Evolutionary conservation across 92 coral and sea anemone genomes (phyloP), one percentile per base, ranked within the genome.

Genomic region (Epizoanthus ramosus): DNA sequence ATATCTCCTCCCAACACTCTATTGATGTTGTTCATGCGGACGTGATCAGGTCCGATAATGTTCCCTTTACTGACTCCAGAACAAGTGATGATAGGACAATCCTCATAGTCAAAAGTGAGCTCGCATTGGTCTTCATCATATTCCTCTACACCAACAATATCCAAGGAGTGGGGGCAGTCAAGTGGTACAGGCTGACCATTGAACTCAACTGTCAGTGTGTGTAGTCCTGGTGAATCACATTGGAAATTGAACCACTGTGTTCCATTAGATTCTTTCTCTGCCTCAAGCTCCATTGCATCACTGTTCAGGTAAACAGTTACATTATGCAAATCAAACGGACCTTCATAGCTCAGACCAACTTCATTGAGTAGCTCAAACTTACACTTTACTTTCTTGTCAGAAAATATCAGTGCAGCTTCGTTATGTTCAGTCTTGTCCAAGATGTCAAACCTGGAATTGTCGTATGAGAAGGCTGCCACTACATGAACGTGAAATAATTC

Each of bases 21-120:
- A n/a, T 80, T 80, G 61, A 80, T 63, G 45, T 80, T 80, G 57
- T 64, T 45, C 50, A 80, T 41, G 74, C 71, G 59, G 16, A 15
- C 18, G 15, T 64, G 57, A 15, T 80, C 84, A 23, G 54, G 35
- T 35, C 84, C 84, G 41, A 64, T 80, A 4, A 80, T 80, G 0
- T 66, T 43, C 2, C 58, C 59, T 19, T 60, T 39, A 35, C 21
- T 43, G 37, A 50, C 75, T 5, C 25, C 75, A 3, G 2, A 23
- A 60, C 74, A 64, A 9, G 21, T n/a, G 58, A 80, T 80, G 41
- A 0, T 6, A n/a, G 6, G 1, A 8, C 2, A 0, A 6, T 2
- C 8, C 4, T 2, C 0, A 1, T 0, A 45, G 12, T 28, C 1
- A 41, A 28, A 58, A 7, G 0, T 37, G 1, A 54, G 1, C 25